Conservation (phyloP, 1,140 invertebrate species). For the Piezodorus guildinii region DNA sequence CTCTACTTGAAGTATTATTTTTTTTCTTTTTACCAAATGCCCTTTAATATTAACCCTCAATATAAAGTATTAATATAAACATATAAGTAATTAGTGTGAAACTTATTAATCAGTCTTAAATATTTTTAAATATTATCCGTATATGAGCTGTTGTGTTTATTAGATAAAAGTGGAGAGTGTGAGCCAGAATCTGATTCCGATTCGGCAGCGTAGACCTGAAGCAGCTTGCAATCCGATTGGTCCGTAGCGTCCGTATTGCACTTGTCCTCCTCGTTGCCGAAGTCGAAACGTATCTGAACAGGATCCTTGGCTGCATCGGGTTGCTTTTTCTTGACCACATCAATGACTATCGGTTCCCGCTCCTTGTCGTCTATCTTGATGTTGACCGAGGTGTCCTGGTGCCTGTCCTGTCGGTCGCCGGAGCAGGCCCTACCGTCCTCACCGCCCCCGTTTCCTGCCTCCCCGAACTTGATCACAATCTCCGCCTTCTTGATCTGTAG, state of each 20-base stretch:
- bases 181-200: constrained; percentile 27
- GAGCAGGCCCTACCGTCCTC: constrained; percentile 15
- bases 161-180: constrained; percentile 26
- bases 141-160: constrained; percentile 17
- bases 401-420: constrained; percentile 22
- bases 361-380: constrained; percentile 30
- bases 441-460: constrained; percentile 17
- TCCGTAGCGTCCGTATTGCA: constrained; percentile 6
- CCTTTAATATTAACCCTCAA: no score
- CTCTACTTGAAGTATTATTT: no score
- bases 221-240: constrained; percentile 8
- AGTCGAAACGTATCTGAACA: constrained; percentile 28
- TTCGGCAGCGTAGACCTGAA: constrained; percentile 8
- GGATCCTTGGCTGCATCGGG: constrained; percentile 24
- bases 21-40: no score
- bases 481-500: constrained; percentile 32
- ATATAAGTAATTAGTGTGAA: no score
- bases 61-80: no score
- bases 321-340: constrained; percentile 26
- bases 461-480: constrained; percentile 32
- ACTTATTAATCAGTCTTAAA: constrained; percentile 10
- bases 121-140: constrained; percentile 6
- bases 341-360: constrained; percentile 27
- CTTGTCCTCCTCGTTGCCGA: constrained; percentile 24
- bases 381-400: constrained; percentile 28